Base-by-base conservation (phyloP, 2,797 vertebrate genomes). In the Rhinatrema bivittatum region DNA sequence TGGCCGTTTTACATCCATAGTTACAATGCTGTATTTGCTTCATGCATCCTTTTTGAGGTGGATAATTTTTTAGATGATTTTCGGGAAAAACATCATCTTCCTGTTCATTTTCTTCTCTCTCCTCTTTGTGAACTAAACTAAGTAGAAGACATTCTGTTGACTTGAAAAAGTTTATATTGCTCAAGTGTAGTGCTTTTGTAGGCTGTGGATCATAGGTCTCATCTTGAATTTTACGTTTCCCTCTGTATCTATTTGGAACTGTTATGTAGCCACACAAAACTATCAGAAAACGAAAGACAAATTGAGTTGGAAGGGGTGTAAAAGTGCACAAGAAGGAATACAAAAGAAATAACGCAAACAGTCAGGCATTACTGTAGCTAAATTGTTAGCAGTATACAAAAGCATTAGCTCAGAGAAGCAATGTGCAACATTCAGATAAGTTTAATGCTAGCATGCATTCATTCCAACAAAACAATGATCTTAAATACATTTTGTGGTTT, bases 91-190 rank as follows among this genome's bases (percentile, higher is more conserved):
- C 75, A 70, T 72, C 3, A 34, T 68, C 84, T 44, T 62, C 36
- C 14, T 84, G n/a, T n/a, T n/a, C 76, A 0, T 57, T 47, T 69
- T 87, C 77, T 6, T 87, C 88, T 5, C 81, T 86, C 0, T 70
- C 49, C 13, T 88, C 82, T 59, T 85, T 90, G 41, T 56, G 53
- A 56, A 97, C 76, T 24, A 99, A 84, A 32, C 93, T 95, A 44
- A 97, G 74, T 43, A 99, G 87, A 50, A 99, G 91, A 48, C 91
- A 98, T 59, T 99, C 96, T 0, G 94, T 98, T 42, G 96, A 99
- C 60, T 82, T 91, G 73, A 95, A 97, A 48, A 75, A 79, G 53
- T 68, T 72, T 40, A 59, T 50, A 42, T 39, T 29, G 39, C 72
- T 84, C 66, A 87, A 52, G 26, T 66, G 78, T 6, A 75, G 85